Evolutionary conservation across 92 coral and sea anemone species (phyloP).

Genomic region (Porites rus): DNA sequence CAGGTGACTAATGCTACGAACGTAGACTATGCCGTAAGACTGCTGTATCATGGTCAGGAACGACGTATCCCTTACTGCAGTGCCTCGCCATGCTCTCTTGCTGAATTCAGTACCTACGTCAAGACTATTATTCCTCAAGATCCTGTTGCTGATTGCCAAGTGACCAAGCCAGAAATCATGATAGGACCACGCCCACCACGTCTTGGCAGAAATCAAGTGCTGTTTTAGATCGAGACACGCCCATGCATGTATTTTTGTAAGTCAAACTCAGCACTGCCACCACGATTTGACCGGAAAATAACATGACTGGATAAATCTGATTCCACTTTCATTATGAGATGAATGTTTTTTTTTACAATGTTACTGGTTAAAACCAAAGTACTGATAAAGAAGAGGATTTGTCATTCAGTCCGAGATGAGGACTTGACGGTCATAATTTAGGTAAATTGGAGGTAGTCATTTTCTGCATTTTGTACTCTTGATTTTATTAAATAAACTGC

Average conservation of each 20-base stretch:
- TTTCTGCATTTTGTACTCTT: too few species aligned
- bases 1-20: constrained; percentile 42
- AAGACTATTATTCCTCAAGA: constrained; percentile 69
- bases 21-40: constrained; percentile 74
- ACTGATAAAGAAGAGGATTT: too few species aligned
- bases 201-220: neutral
- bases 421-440: too few species aligned
- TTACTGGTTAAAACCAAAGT: too few species aligned
- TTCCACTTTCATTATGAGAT: too few species aligned
- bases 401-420: too few species aligned
- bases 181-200: constrained; percentile 33
- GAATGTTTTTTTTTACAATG: too few species aligned
- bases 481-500: too few species aligned
- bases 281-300: too few species aligned
- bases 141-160: constrained; percentile 68
- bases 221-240: neutral
- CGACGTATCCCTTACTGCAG: constrained; percentile 81
- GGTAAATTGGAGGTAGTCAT: too few species aligned
- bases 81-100: constrained; percentile 72
- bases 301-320: too few species aligned
- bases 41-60: constrained; percentile 81
- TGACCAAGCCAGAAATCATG: constrained; percentile 48
- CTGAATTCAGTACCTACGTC: constrained; percentile 72
- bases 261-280: too few species aligned
- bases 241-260: neutral